Evolutionary conservation across 2,113 vertebrate species (phyloP).

Genomic region (Tachysurus fulvidraco): DNA sequence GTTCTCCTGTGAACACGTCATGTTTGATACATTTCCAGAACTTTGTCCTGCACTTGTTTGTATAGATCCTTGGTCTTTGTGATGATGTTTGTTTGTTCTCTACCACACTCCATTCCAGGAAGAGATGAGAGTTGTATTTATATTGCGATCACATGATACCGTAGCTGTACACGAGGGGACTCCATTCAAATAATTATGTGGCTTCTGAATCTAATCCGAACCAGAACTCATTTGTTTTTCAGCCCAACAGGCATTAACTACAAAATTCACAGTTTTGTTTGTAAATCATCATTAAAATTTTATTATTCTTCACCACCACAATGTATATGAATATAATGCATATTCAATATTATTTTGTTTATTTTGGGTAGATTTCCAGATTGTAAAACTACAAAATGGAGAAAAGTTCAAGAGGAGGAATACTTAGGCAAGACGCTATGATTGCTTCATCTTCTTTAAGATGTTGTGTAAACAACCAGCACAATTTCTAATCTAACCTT

Average conservation of each 20-base stretch:
- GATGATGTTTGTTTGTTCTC: conserved; percentile 5
- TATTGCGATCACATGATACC: background rate
- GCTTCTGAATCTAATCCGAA: background rate
- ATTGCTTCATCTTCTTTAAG: background rate
- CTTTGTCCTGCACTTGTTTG: conserved; percentile 4
- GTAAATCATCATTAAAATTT: background rate
- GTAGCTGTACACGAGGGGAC: background rate
- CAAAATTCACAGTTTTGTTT: background rate
- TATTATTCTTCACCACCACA: background rate
- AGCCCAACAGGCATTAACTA: background rate
- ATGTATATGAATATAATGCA: too few species aligned
- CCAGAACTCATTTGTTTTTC: background rate
- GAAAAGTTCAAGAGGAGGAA: background rate
- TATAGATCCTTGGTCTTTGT: background rate
- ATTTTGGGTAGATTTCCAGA: background rate
- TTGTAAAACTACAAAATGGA: background rate
- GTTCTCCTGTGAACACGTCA: background rate
- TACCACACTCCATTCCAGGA: background rate
- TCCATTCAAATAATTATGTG: background rate
- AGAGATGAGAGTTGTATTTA: background rate
- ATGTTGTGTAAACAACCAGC: background rate
- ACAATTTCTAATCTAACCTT: background rate
- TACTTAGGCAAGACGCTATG: background rate
- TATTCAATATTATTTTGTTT: background rate
- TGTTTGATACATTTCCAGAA: background rate